Conservation (phyloP, 2,113 vertebrate species). For the Tragelaphus scriptus region DNA sequence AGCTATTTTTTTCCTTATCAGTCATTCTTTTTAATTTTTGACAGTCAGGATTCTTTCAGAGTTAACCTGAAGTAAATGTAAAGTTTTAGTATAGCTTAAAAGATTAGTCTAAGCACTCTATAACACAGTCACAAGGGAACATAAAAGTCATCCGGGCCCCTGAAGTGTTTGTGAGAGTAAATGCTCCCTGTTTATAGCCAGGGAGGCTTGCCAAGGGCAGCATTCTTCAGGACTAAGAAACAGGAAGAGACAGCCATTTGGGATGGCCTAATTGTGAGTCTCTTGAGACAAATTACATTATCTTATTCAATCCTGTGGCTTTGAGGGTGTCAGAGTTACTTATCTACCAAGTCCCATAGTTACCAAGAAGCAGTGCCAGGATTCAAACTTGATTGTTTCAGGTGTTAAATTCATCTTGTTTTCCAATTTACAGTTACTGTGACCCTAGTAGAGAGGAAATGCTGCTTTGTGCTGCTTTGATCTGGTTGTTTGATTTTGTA, state of each 20-base stretch:
- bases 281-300: conserved; percentile 19
- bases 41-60: conserved; percentile 4
- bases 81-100: not conserved
- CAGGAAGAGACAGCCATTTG: not conserved
- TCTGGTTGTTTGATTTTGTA: conserved; percentile 32
- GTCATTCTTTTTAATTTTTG: not conserved
- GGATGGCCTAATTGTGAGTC: not conserved
- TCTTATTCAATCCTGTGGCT: not conserved
- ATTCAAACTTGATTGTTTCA: conserved; percentile 31
- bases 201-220: not conserved
- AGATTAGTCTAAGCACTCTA: not conserved
- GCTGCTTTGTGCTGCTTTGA: conserved; percentile 17
- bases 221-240: not conserved
- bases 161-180: not conserved
- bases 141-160: not conserved
- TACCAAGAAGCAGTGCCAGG: conserved; percentile 20
- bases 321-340: conserved; percentile 1
- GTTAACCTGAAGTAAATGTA: conserved; percentile 27
- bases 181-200: not conserved
- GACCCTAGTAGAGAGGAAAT: not conserved
- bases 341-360: not conserved
- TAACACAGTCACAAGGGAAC: not conserved
- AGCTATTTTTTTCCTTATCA: not conserved
- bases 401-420: conserved; percentile 18
- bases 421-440: not conserved